Percentiles rank a stretch among this genome's conserved stretches.
Conservation (phyloP, 2,797 vertebrate genomes). For the Pipistrellus pygmaeus region DNA sequence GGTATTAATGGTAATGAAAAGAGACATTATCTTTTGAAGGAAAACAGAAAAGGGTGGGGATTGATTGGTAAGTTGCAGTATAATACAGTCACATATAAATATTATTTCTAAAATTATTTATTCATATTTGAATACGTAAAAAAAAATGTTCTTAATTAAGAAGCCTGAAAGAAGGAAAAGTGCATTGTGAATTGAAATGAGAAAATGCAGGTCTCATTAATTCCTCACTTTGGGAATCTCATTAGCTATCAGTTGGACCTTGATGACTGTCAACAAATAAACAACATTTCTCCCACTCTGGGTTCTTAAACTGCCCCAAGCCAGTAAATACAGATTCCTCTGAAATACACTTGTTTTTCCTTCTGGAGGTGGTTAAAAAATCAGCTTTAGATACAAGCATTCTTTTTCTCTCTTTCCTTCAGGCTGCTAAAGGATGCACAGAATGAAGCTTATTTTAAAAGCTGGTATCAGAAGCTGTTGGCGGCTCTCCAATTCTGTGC, state of each 20-base stretch:
- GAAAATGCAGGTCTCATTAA: constrained; percentile 78
- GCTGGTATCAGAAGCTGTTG: constrained; percentile 86
- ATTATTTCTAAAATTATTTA: not conserved
- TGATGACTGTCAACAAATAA: constrained; percentile 76
- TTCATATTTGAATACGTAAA: constrained; percentile 36
- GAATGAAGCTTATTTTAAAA: constrained; percentile 88
- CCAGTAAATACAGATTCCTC: constrained; percentile 36
- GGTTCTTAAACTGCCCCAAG: constrained; percentile 45
- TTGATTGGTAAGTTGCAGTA: not conserved
- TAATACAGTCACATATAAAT: not conserved
- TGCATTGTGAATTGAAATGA: constrained; percentile 58
- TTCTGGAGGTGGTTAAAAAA: constrained; percentile 64
- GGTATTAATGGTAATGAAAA: no score
- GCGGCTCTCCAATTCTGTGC: constrained; percentile 87
- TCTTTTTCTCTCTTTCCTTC: constrained; percentile 68
- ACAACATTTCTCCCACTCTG: constrained; percentile 12
- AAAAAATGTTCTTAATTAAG: constrained; percentile 33
- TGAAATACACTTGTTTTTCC: constrained; percentile 13
- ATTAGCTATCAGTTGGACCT: constrained; percentile 74
- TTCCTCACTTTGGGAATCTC: constrained; percentile 75
- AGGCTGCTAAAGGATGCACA: constrained; percentile 88
- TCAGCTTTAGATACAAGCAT: constrained; percentile 69
- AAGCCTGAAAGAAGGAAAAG: constrained; percentile 34
- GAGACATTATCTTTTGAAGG: not conserved
- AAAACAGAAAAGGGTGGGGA: not conserved